Percentiles rank a stretch among this genome's conserved stretches.
These are phyloP conservation scores for Laterallus jamaicensis DNA, from an alignment of 2,113 vertebrate genomes.

Conservation along the genomic window DNA sequence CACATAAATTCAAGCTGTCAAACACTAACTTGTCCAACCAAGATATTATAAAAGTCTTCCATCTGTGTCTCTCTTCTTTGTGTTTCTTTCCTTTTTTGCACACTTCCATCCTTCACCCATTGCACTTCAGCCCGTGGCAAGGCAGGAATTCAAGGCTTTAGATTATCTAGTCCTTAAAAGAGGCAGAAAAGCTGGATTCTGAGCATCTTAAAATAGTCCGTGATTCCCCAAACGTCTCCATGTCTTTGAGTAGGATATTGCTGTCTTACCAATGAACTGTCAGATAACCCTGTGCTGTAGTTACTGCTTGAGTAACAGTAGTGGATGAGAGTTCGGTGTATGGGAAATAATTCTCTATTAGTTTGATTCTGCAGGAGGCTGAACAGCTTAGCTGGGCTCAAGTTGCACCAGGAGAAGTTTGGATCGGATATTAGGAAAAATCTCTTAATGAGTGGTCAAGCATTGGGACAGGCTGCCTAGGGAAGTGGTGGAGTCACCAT, in stretches of 20 bases:
- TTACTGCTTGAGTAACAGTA: background rate
- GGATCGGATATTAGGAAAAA: too few species aligned
- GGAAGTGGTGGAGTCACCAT: too few species aligned
- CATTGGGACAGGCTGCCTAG: too few species aligned
- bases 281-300: background rate
- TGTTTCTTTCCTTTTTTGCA: constrained; percentile 22
- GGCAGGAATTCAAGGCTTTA: background rate
- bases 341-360: background rate
- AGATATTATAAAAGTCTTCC: constrained; percentile 45
- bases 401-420: too few species aligned
- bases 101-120: background rate
- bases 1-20: constrained; percentile 66
- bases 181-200: background rate
- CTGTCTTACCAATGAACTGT: background rate
- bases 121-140: background rate
- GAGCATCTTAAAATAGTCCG: background rate
- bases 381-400: background rate
- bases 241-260: background rate
- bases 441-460: too few species aligned
- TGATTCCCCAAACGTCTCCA: background rate
- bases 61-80: background rate
- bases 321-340: background rate
- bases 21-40: constrained; percentile 40
- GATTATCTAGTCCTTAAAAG: background rate
- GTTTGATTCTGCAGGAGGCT: background rate